A percentile compares a stretch with the other conserved stretches of the same genome.
Conservation (phyloP, 2,113 vertebrate genomes). For the Callopanchax toddi region DNA sequence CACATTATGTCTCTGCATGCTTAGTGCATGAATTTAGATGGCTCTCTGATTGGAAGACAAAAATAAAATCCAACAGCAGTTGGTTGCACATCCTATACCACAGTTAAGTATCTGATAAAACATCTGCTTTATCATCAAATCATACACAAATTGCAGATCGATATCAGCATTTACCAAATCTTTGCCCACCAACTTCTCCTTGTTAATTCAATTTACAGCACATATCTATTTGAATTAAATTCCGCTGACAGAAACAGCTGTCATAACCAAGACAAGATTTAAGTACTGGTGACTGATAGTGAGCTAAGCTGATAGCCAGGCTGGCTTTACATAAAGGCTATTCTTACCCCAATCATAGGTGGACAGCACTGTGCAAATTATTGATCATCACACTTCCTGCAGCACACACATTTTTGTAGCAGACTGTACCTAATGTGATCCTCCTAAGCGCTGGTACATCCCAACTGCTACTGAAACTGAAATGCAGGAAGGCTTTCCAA, state of each 20-base stretch:
- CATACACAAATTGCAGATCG: no score
- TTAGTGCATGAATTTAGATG: no score
- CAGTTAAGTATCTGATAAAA: no score
- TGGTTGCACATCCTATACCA: no score
- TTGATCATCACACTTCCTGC: constrained; percentile 41
- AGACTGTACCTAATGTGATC: constrained; percentile 34
- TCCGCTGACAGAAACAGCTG: not conserved
- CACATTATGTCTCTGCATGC: no score
- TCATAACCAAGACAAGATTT: constrained; percentile 3
- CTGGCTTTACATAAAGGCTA: not conserved
- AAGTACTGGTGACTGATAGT: constrained; percentile 4
- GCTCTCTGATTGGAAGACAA: not conserved
- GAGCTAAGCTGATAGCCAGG: not conserved
- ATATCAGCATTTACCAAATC: no score
- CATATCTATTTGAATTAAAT: not conserved
- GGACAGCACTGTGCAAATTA: constrained; percentile 37
- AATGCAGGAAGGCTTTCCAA: constrained; percentile 41
- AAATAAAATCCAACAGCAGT: not conserved
- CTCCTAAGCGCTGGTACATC: constrained; percentile 38
- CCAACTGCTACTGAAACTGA: constrained; percentile 42
- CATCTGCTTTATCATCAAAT: no score
- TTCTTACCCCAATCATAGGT: constrained; percentile 17
- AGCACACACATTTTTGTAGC: constrained; percentile 20
- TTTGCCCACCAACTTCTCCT: not conserved
- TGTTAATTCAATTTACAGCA: not conserved